phyloP scores from a whole-genome alignment of 1,140 invertebrate genomes.

The Solenopsis fugax region DNA sequence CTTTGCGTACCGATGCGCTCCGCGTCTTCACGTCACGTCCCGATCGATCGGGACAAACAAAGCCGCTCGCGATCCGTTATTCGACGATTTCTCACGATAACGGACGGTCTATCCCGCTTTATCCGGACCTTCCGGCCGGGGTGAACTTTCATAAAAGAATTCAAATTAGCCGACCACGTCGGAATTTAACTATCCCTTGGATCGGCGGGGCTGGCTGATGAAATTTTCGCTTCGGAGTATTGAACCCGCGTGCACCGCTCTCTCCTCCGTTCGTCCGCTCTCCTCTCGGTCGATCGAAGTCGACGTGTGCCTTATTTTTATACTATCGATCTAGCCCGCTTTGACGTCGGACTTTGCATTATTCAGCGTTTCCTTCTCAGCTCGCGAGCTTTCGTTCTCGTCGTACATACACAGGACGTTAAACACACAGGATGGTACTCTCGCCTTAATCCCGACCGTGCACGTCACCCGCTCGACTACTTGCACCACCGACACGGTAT shows the following conservation, averaged over 20 bases:
- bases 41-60: conserved; percentile 62
- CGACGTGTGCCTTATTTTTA: conserved; percentile 78
- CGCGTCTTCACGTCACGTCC: conserved; percentile 25
- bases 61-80: conserved; percentile 54
- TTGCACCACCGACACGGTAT: conserved; percentile 1
- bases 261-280: neutral
- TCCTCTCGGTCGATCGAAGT: conserved; percentile 2
- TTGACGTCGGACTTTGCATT: conserved; percentile 73
- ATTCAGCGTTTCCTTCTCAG: conserved; percentile 68
- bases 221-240: conserved; percentile 74
- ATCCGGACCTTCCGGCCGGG: conserved; percentile 46
- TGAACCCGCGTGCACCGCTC: conserved; percentile 54
- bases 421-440: conserved; percentile 11
- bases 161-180: conserved; percentile 72
- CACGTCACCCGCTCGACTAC: conserved; percentile 22
- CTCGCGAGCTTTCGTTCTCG: conserved; percentile 41
- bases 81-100: conserved; percentile 52
- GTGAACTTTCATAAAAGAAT: conserved; percentile 75
- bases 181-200: conserved; percentile 73
- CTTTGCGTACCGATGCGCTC: neutral
- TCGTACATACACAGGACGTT: conserved; percentile 53
- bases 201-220: conserved; percentile 65
- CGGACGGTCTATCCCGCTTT: conserved; percentile 64
- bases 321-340: conserved; percentile 76
- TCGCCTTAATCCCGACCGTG: conserved; percentile 50